Percentiles rank a stretch among this genome's conserved stretches.
These are phyloP conservation scores for Microdon myrmicae DNA, from an alignment of 2,888 invertebrate genomes.

Conservation along the genomic window DNA sequence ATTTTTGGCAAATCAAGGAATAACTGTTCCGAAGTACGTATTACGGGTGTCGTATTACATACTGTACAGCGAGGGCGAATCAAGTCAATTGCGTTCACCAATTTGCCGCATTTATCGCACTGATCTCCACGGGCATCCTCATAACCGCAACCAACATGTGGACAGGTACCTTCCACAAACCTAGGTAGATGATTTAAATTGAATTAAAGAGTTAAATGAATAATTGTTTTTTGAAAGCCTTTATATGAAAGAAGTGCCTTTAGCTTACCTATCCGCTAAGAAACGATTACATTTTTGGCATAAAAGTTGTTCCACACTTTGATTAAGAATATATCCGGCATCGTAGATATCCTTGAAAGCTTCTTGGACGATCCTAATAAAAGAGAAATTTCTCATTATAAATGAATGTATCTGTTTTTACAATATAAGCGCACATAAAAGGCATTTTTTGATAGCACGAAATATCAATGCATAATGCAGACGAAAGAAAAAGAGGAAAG, in stretches of 20 bases:
- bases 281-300: conserved; percentile 89
- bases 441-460: too few species aligned
- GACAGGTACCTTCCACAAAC: conserved; percentile 97
- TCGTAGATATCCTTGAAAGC: conserved; percentile 85
- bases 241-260: background rate
- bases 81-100: conserved; percentile 92
- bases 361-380: conserved; percentile 84
- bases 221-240: background rate
- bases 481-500: too few species aligned
- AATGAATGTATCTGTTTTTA: conserved; percentile 2
- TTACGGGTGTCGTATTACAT: conserved; percentile 78
- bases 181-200: too few species aligned
- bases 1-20: conserved; percentile 92
- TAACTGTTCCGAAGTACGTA: conserved; percentile 87
- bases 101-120: conserved; percentile 96
- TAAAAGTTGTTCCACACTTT: conserved; percentile 89
- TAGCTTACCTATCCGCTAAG: conserved; percentile 73
- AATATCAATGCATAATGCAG: too few species aligned
- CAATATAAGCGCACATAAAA: background rate
- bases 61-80: conserved; percentile 87
- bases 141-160: conserved; percentile 84
- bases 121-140: conserved; percentile 97
- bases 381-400: conserved; percentile 9
- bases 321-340: conserved; percentile 83
- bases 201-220: background rate